Evolutionary conservation across 2,888 invertebrate species (phyloP), one percentile per base, ranked within the genome.

Genomic region (Suillia variegata): DNA sequence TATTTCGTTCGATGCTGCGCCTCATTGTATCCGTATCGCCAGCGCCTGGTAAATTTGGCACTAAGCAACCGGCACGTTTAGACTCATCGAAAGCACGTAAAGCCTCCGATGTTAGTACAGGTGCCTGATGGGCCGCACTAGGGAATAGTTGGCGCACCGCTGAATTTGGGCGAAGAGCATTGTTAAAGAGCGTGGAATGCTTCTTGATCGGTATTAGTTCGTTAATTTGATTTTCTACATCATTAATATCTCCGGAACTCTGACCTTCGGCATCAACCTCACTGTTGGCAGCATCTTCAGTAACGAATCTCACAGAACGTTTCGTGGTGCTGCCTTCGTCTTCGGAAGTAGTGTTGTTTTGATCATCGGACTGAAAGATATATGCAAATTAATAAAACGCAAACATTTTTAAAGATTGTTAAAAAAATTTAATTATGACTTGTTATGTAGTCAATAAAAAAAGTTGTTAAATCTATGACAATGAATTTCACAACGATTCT

Each of bases 81-180:
- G 86, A 86, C 66, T 87, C 86, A 67, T 89, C 88, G 70, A 89
- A 88, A 1, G 88, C 85, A 70, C 89, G 86, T 55, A 92, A 79
- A n/a, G 89, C 89, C 80, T 93, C 92, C 13, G 90, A 88, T 13
- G 91, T 92, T 56, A 90, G 63, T 87, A 83, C 77, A 80, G 85
- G 78, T 8, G 79, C 72, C 38, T 89, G 89, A 10, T 91, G 91
- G 2, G 87, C 86, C 26, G 87, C 85, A 70, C 87, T 87, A 20
- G 92, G 93, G 78, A 94, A 94, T 54, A 94, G 82, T 75, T 94
- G 93, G 58, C 93, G 86, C 6, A 93, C 91, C 2, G 94, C 94
- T 0, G 93, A 93, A 79, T 92, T 93, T 5, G 92, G 82, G 54
- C 82, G 75, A 58, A 81, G 63, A 12, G 81, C 80, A 62, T 82